Evolutionary conservation across 1,140 invertebrate genomes (phyloP), one percentile per base, ranked within the genome.

Genomic region (Myzus persicae): DNA sequence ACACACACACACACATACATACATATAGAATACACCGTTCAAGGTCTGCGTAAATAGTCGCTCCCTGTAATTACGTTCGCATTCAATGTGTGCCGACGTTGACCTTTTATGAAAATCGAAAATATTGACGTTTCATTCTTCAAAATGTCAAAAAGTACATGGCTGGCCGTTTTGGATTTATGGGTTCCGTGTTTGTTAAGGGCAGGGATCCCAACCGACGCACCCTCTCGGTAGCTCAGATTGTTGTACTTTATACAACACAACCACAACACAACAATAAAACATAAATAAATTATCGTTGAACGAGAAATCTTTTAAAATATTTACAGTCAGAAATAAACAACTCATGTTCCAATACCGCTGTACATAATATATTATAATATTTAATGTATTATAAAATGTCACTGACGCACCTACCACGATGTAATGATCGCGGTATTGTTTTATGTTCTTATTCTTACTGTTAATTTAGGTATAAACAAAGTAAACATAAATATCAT

Each of bases 81-180:
- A 14, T 42, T 90, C 24, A 59, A 46, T 67, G 51, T 89, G 48
- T 67, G 24, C 54, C 38, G 7, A 46, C 38, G 51, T 11, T 67
- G 51, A 90, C 89, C 51, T 67, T 67, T 90, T 90, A 90, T 59
- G 67, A 90, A 90, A 67, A 90, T 67, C 38, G 89, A 90, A 90
- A 67, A 90, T 90, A 90, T 90, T 67, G 51, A 90, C 54, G 26
- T 90, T 90, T 42, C 38, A 90, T 42, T 67, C 89, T 40, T 67
- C 51, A 90, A 67, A 67, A 90, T 90, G 89, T 89, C 87, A 89
- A 89, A 89, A 89, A 89, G 48, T 14, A 26, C 54, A 89, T 24
- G 36, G 36, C n/a, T 31, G 48, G 22, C 20, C 8, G 48, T 54
- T 51, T 89, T 38, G 87, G 87, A 89, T 89, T 51, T 89, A 89